A percentile compares a stretch with the other conserved stretches of the same genome.
phyloP scores from a whole-genome alignment of 37 sponge, comb jelly and placozoan species.

The Ianthella basta region DNA sequence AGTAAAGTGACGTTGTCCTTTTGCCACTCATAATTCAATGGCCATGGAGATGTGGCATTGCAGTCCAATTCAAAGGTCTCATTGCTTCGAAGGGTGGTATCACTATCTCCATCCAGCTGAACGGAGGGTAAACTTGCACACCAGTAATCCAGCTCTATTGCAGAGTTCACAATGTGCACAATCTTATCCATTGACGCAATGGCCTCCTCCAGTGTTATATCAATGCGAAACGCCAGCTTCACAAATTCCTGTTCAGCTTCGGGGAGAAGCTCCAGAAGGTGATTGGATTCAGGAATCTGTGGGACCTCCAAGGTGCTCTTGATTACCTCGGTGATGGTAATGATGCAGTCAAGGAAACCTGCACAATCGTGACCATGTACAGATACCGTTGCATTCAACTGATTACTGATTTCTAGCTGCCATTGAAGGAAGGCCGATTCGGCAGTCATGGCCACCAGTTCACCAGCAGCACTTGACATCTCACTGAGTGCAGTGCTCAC shows the following conservation, averaged over 20 bases:
- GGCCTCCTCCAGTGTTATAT: constrained; percentile 1
- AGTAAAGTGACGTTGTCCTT: constrained; percentile 5
- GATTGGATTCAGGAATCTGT: neutral
- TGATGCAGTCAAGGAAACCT: constrained; percentile 14
- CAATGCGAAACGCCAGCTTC: neutral
- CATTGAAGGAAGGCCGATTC: constrained; percentile 5
- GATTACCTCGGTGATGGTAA: neutral
- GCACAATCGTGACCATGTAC: constrained; percentile 5
- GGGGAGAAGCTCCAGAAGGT: neutral
- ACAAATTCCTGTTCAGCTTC: neutral
- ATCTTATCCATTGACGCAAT: neutral
- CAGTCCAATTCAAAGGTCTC: neutral
- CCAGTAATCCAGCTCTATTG: constrained; percentile 10
- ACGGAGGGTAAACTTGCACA: constrained; percentile 1
- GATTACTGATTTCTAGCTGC: neutral
- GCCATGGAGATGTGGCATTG: neutral
- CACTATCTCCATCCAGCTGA: neutral
- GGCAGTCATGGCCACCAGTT: neutral
- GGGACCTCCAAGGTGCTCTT: neutral
- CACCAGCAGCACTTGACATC: too few relatives aligned
- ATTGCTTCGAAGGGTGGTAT: neutral
- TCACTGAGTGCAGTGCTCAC: too few relatives aligned
- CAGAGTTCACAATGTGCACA: neutral
- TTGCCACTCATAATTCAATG: constrained; percentile 12
- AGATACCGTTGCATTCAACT: neutral